phyloP scores from a whole-genome alignment of 2,113 vertebrate species.

The Pterocles orientalis region DNA sequence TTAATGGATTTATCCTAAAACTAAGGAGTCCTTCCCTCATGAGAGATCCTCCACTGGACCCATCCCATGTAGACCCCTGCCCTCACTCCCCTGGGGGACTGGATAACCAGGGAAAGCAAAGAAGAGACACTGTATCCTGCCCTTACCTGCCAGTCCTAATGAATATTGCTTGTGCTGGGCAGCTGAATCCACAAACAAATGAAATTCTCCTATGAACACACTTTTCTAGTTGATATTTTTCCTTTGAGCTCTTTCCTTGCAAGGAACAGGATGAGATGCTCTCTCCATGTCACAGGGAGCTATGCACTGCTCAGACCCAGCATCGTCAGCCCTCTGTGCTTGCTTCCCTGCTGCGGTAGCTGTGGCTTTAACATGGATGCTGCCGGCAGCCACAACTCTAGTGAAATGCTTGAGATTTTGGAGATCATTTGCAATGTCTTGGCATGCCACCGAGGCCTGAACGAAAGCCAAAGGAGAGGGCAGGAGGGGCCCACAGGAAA shows the following conservation, averaged over 20 bases:
- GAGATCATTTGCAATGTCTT: not conserved
- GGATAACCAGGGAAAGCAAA: not conserved
- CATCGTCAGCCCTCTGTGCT: not conserved
- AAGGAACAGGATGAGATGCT: not conserved
- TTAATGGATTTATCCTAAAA: not conserved
- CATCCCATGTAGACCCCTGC: not conserved
- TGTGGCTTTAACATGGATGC: accelerated
- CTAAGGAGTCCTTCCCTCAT: not conserved
- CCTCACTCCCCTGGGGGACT: not conserved
- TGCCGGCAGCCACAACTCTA: not conserved
- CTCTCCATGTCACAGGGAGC: not conserved
- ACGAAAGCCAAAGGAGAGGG: not conserved
- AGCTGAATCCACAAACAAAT: not conserved
- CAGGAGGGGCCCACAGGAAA: not conserved
- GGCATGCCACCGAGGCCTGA: accelerated
- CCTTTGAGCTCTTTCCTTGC: not conserved
- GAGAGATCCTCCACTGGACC: not conserved
- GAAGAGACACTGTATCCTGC: accelerated
- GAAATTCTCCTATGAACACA: not conserved
- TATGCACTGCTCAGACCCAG: not conserved
- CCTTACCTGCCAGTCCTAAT: not conserved
- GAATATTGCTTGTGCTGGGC: not conserved
- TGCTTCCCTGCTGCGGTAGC: not conserved
- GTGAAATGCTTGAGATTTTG: not conserved
- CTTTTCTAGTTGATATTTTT: not conserved